These are phyloP conservation scores for Trachythela sp. DNA, from an alignment of 64 coral and sea anemone genomes.

Conservation along the genomic window DNA sequence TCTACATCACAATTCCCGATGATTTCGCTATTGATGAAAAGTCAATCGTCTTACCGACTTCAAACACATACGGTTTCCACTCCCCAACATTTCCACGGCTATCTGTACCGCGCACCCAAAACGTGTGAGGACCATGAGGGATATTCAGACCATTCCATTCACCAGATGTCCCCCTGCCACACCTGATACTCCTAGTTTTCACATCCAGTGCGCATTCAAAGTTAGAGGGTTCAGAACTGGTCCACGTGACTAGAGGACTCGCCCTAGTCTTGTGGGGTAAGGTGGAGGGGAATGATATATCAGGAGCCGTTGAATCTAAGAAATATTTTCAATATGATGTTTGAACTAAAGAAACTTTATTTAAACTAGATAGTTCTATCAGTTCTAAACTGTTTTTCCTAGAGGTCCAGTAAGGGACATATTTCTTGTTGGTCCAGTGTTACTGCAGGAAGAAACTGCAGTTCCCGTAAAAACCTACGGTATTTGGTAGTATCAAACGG, in stretches of 20 bases:
- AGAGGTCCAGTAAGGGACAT: too few species aligned
- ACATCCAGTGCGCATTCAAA: background rate
- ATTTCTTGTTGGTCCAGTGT: too few species aligned
- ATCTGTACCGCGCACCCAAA: background rate
- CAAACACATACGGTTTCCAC: background rate
- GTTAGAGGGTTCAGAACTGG: background rate
- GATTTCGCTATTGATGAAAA: background rate
- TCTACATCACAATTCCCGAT: too few species aligned
- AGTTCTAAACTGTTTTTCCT: too few species aligned
- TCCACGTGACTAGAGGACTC: background rate
- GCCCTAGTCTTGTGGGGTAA: background rate
- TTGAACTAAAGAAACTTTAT: too few species aligned
- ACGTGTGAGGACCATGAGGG: conserved; percentile 18
- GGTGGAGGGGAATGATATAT: background rate
- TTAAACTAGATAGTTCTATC: too few species aligned
- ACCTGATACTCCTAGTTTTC: background rate
- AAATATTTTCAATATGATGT: background rate
- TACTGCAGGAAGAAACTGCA: too few species aligned
- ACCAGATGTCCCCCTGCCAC: background rate
- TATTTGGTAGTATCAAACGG: too few species aligned
- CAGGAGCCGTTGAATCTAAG: conserved; percentile 16
- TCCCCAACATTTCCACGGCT: background rate
- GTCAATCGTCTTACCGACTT: background rate
- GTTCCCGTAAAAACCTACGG: too few species aligned
- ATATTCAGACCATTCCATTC: background rate